A percentile compares a stretch with the other conserved stretches of the same genome.
Conservation (phyloP, 1,140 invertebrate genomes). For the Nasonia longicornis region DNA sequence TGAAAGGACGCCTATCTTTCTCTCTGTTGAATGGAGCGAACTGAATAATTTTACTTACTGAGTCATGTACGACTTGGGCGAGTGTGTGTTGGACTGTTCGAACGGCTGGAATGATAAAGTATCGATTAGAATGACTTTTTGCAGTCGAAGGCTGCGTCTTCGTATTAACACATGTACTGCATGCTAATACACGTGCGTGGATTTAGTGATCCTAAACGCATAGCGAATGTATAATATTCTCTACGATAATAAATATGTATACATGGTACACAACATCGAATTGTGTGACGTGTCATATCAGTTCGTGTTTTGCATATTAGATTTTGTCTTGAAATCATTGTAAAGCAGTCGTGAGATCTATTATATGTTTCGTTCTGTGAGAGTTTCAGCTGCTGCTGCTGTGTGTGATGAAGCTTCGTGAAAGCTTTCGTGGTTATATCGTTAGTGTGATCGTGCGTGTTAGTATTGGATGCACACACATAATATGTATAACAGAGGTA, state of each 20-base stretch:
- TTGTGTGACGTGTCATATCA: not conserved
- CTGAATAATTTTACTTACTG: slow-evolving; percentile 71
- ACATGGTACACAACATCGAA: not conserved
- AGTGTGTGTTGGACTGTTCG: slow-evolving; percentile 61
- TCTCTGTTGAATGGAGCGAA: not conserved
- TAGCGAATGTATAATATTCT: slow-evolving; percentile 8
- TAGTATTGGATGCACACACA: not conserved
- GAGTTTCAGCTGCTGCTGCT: not conserved
- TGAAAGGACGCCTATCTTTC: not conserved
- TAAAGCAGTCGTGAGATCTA: not conserved
- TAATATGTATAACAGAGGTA: not conserved
- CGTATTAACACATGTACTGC: slow-evolving; percentile 19
- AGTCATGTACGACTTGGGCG: slow-evolving; percentile 77
- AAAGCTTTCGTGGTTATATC: slow-evolving; percentile 11
- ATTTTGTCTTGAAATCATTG: not conserved
- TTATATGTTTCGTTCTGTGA: not conserved
- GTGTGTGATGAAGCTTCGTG: not conserved
- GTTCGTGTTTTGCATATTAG: not conserved
- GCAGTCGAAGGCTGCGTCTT: not conserved
- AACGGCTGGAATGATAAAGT: slow-evolving; percentile 62
- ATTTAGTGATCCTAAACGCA: slow-evolving; percentile 16
- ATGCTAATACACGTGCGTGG: slow-evolving; percentile 36
- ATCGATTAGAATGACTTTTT: slow-evolving; percentile 1
- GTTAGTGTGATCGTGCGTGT: slow-evolving; percentile 8
- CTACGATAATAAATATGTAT: slow-evolving; percentile 27